Evolutionary conservation across 2,797 vertebrate genomes (phyloP).

Genomic region (Poecilia gillii): DNA sequence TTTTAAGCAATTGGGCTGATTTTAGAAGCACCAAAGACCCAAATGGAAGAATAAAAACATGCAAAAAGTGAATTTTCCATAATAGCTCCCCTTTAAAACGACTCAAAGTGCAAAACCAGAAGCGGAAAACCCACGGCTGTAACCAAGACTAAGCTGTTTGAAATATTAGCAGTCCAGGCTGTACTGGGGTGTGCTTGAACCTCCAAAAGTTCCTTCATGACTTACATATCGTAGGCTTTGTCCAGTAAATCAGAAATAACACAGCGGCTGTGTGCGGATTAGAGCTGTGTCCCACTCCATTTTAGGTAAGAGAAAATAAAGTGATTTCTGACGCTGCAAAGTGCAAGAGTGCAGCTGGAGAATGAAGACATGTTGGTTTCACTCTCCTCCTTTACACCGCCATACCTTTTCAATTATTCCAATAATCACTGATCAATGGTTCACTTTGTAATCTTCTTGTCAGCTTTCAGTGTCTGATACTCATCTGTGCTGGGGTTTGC

Average conservation of each 20-base stretch:
- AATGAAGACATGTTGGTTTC: slow-evolving; percentile 43
- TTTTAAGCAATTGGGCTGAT: too few species aligned
- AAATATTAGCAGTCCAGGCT: slow-evolving; percentile 16
- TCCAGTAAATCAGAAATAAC: slow-evolving; percentile 79
- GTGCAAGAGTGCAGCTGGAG: slow-evolving; percentile 41
- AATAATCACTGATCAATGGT: background rate
- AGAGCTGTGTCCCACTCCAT: slow-evolving; percentile 60
- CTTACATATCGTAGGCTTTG: slow-evolving; percentile 66
- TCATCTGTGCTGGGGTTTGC: background rate
- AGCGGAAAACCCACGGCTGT: slow-evolving; percentile 29
- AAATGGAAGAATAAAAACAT: too few species aligned
- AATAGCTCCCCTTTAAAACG: background rate
- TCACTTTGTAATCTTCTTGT: background rate
- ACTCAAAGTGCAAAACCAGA: slow-evolving; percentile 24
- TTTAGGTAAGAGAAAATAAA: slow-evolving; percentile 70
- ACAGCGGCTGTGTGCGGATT: slow-evolving; percentile 58
- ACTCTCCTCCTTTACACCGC: slow-evolving; percentile 28
- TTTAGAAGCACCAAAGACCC: too few species aligned
- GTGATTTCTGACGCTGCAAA: slow-evolving; percentile 50
- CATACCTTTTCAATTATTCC: slow-evolving; percentile 12
- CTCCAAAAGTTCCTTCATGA: slow-evolving; percentile 57
- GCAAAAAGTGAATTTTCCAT: too few species aligned
- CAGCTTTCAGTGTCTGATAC: background rate
- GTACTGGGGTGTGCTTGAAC: slow-evolving; percentile 56
- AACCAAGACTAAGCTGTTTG: slow-evolving; percentile 50